phyloP scores from a whole-genome alignment of 2,113 vertebrate genomes.

The Thunnus thynnus region DNA sequence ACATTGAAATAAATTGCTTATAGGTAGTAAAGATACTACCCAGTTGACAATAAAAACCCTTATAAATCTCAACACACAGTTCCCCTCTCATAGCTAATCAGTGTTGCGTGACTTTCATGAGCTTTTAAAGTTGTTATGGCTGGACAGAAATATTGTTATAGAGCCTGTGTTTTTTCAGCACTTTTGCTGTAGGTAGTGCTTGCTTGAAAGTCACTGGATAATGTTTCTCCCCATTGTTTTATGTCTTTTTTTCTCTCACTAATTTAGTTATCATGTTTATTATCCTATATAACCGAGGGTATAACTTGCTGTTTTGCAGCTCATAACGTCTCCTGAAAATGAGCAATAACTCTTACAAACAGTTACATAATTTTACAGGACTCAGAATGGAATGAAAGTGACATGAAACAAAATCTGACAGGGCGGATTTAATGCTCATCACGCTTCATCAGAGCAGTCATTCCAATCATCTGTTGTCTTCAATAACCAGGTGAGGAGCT shows the following conservation, averaged over 20 bases:
- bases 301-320: not conserved
- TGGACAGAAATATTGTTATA: not conserved
- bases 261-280: not conserved
- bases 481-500: slow-evolving; percentile 1
- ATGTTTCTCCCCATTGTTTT: not conserved
- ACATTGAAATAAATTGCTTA: not conserved
- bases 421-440: slow-evolving; percentile 16
- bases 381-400: slow-evolving; percentile 25
- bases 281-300: not conserved
- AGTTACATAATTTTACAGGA: slow-evolving; percentile 2
- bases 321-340: not conserved
- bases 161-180: not conserved
- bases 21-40: not conserved
- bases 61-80: slow-evolving; percentile 3
- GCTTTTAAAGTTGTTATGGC: slow-evolving; percentile 13
- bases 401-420: not conserved
- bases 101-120: slow-evolving; percentile 25
- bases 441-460: slow-evolving; percentile 33
- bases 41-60: not conserved
- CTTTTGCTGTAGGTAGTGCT: not conserved
- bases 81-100: not conserved
- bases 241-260: not conserved
- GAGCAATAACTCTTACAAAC: slow-evolving; percentile 10
- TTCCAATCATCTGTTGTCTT: slow-evolving; percentile 20
- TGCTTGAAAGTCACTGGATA: not conserved